These are phyloP conservation scores for Notarius quadriscutis DNA, from an alignment of 2,113 vertebrate genomes.

Conservation along the genomic window DNA sequence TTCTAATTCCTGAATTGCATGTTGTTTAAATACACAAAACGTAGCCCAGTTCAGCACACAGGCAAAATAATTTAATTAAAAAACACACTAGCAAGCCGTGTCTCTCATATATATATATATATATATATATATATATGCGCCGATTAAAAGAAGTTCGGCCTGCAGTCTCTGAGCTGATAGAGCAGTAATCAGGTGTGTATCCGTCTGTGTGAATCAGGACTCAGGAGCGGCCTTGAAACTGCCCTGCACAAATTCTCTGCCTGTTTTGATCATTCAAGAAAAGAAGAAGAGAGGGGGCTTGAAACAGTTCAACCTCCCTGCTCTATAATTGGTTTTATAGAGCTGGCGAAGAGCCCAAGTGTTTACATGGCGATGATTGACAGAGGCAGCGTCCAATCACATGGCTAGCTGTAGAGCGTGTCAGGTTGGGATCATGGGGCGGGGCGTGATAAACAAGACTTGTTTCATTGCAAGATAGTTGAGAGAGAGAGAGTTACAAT, in stretches of 20 bases:
- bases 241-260: constrained; percentile 72
- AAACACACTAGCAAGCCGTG: too few species aligned
- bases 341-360: constrained; percentile 81
- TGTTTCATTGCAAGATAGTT: constrained; percentile 84
- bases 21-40: too few species aligned
- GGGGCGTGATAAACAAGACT: constrained; percentile 84
- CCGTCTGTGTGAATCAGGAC: constrained; percentile 72
- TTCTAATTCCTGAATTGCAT: too few species aligned
- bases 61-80: too few species aligned
- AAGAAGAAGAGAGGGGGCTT: constrained; percentile 74
- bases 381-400: constrained; percentile 70
- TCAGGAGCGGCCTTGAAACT: constrained; percentile 76
- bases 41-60: too few species aligned
- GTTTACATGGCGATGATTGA: constrained; percentile 78
- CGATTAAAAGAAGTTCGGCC: neutral
- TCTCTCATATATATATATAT: too few species aligned
- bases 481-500: constrained; percentile 61
- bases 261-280: constrained; percentile 79
- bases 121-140: neutral
- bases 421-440: constrained; percentile 65
- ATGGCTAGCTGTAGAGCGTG: neutral
- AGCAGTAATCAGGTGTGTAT: constrained; percentile 64
- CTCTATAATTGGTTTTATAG: constrained; percentile 91
- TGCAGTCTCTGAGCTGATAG: constrained; percentile 2
- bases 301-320: constrained; percentile 81